Conservation (phyloP, 2,797 vertebrate genomes). For the Rhinoraja longicauda region DNA sequence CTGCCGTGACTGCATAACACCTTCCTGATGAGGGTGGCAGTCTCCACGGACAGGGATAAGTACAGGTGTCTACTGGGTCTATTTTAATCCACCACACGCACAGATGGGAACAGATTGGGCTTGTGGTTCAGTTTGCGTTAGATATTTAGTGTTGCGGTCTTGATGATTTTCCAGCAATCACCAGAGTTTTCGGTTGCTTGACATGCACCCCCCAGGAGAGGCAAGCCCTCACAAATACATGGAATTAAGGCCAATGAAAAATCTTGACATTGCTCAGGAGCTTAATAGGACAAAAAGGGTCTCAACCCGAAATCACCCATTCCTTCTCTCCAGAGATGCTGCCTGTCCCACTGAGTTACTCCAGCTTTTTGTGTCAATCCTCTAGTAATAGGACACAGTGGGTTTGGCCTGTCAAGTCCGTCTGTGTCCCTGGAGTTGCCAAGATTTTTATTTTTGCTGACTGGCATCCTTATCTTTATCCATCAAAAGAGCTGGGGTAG, state of each 20-base stretch:
- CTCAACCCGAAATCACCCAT: neutral
- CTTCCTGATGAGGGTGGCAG: neutral
- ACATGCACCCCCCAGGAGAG: neutral
- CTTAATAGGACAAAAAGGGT: too few relatives aligned
- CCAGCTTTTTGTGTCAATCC: too few relatives aligned
- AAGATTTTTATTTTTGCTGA: neutral
- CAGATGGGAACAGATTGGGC: neutral
- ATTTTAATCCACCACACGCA: neutral
- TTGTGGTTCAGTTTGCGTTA: neutral
- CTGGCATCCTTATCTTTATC: neutral
- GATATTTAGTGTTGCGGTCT: neutral
- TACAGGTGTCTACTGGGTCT: neutral
- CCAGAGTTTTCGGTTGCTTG: neutral
- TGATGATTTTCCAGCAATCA: neutral
- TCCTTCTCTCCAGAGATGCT: too few relatives aligned
- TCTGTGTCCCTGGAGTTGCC: neutral
- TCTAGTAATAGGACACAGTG: neutral
- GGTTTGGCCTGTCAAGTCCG: neutral
- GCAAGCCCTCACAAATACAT: neutral
- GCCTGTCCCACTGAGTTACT: too few relatives aligned
- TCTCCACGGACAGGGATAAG: neutral
- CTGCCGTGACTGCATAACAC: neutral
- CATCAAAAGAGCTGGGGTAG: neutral
- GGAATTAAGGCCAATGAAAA: neutral
- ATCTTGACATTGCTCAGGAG: too few relatives aligned